Evolutionary conservation across 23 tunicate genomes (phyloP), one percentile per base, ranked within the genome.

Genomic region (Styela clava): DNA sequence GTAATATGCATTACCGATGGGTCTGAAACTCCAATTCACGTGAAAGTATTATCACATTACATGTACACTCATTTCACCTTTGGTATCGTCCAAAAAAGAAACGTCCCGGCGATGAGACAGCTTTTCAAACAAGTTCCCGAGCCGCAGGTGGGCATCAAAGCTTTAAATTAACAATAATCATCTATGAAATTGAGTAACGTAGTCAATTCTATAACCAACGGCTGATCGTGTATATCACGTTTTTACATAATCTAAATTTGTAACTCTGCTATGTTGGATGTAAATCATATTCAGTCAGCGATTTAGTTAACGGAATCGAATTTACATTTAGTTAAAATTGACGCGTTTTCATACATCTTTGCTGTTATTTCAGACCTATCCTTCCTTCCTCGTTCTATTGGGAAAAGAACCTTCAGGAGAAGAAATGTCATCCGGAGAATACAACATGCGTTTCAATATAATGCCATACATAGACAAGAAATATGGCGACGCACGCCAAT

Each of bases 331-430:
- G n/a, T n/a, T n/a, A n/a, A n/a, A n/a, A n/a, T n/a, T n/a, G n/a
- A n/a, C n/a, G n/a, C n/a, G n/a, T n/a, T n/a, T n/a, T n/a, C n/a
- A n/a, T n/a, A n/a, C n/a, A n/a, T n/a, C n/a, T n/a, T n/a, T n/a
- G n/a, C n/a, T n/a, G n/a, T n/a, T n/a, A n/a, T n/a, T n/a, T n/a
- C 84, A 93, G 98, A 52, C 36, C 2, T 93, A 84, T 71, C 98
- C 98, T 12, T 83, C 85, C 31, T 87, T 69, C 63, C 68, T 93
- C 5, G 61, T 93, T 0, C 36, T 93, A 29, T 69, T 93, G 44
- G 98, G 98, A 21, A 84, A 74, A 33, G 98, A 93, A 52, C 98
- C 98, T 74, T 52, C 89, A 2, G 18, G 62, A 33, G 87, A 84
- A 34, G 93, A 87, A 64, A 87, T 87, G 89, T 23, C 69, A 25